Percentiles rank a stretch among this genome's conserved stretches.
phyloP scores from a whole-genome alignment of 2,888 invertebrate species.

The Hololepta plana region DNA sequence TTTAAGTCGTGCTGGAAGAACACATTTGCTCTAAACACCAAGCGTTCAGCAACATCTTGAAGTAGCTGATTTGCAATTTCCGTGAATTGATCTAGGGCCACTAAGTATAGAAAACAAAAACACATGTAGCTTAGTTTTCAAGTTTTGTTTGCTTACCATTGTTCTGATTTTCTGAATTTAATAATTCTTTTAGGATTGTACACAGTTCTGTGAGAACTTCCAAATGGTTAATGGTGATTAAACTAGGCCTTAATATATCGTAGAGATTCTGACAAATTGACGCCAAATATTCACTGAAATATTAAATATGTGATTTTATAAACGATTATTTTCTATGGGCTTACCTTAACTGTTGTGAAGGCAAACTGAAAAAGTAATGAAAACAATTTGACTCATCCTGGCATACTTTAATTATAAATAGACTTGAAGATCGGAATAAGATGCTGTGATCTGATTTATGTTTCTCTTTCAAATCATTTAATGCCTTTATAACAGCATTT shows the following conservation, averaged over 20 bases:
- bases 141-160: slow-evolving; percentile 40
- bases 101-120: slow-evolving; percentile 8
- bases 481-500: slow-evolving; percentile 49
- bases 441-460: slow-evolving; percentile 65
- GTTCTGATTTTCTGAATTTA: slow-evolving; percentile 75
- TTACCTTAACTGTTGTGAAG: slow-evolving; percentile 47
- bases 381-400: slow-evolving; percentile 88
- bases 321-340: slow-evolving; percentile 11
- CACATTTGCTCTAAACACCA: slow-evolving; percentile 88
- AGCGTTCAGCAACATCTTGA: slow-evolving; percentile 88
- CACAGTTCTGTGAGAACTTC: slow-evolving; percentile 96
- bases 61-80: slow-evolving; percentile 62
- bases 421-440: slow-evolving; percentile 70
- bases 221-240: slow-evolving; percentile 92
- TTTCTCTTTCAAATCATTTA: slow-evolving; percentile 42
- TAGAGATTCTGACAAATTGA: slow-evolving; percentile 76
- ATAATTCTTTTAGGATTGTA: slow-evolving; percentile 80
- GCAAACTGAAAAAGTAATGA: slow-evolving; percentile 68
- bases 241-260: slow-evolving; percentile 79
- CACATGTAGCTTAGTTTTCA: too few species aligned
- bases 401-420: slow-evolving; percentile 81
- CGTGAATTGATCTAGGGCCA: slow-evolving; percentile 40
- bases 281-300: slow-evolving; percentile 56
- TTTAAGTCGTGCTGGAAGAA: slow-evolving; percentile 86
- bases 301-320: neutral